These are phyloP conservation scores for Anolis apletophallus DNA, from an alignment of 2,797 vertebrate genomes.

Conservation along the genomic window DNA sequence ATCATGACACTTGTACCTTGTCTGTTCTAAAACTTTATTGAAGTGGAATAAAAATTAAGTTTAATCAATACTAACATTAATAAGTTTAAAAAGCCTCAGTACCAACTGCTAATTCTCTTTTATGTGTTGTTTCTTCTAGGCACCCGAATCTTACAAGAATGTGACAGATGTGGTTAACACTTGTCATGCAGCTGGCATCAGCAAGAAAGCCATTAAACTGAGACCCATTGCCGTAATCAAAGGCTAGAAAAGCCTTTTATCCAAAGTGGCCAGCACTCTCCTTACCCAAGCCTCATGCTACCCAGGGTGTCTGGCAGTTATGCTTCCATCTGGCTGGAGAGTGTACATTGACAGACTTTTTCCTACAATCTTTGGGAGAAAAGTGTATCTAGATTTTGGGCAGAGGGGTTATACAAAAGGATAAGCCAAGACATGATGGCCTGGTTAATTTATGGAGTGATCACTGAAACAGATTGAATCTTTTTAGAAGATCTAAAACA, in stretches of 20 bases:
- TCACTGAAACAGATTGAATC: constrained; percentile 21
- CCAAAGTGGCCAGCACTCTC: constrained; percentile 43
- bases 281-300: constrained; percentile 43
- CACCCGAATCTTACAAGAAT: constrained; percentile 97
- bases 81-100: not conserved
- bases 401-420: not conserved
- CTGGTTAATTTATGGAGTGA: constrained; percentile 23
- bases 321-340: constrained; percentile 34
- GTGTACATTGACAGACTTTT: constrained; percentile 8
- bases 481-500: constrained; percentile 36
- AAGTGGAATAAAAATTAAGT: not conserved
- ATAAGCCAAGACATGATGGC: constrained; percentile 24
- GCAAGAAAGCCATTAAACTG: constrained; percentile 97
- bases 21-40: not conserved
- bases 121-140: constrained; percentile 77
- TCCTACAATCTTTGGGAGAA: constrained; percentile 38
- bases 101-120: not conserved
- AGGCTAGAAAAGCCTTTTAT: constrained; percentile 79
- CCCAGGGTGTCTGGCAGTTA: constrained; percentile 31
- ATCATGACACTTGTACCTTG: not conserved
- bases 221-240: constrained; percentile 97
- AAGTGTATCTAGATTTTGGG: constrained; percentile 1
- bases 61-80: not conserved
- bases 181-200: constrained; percentile 96
- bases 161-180: constrained; percentile 98